Evolutionary conservation across 2,113 vertebrate genomes (phyloP), one percentile per base, ranked within the genome.

Genomic region (Columba livia): DNA sequence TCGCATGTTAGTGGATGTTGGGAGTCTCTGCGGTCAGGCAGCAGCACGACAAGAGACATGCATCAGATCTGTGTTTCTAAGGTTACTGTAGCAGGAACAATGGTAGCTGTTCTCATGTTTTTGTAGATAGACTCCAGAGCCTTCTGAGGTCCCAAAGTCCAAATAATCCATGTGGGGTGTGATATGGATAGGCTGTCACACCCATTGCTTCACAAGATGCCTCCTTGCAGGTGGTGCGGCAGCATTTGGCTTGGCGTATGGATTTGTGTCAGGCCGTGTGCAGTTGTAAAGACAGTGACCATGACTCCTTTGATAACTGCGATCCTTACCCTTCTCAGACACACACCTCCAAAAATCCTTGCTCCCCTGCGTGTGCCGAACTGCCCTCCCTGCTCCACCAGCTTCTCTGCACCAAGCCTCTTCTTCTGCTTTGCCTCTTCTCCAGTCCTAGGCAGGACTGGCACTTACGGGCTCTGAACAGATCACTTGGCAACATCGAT

Each of bases 161-260:
- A 38, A 75, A 40, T 17, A 66, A 44, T 18, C 34, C 10, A 6
- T 21, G 25, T 9, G 24, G 24, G 36, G 11, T 20, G 20, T 12
- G 25, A 23, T 32, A n/a, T 74, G 57, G 51, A 16, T 50, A 79
- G 62, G 31, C 23, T n/a, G 2, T 71, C 29, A 11, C 25, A 34
- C 31, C 36, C 32, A 1, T 21, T 31, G 42, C 36, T 71, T 57
- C 18, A 6, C 15, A 32, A 34, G 50, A 38, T 23, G n/a, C 11
- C 28, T 69, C 1, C 1, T 2, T 38, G 62, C 25, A 51, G 34
- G 32, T 40, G 9, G 2, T 8, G 29, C 0, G 1, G 80, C 51
- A 56, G 57, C 6, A 42, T 82, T 50, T 29, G n/a, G 21, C 26
- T 26, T 19, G 7, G 3, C 3, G 3, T 29, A 24, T 1, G 4